Evolutionary conservation across 2,113 vertebrate species (phyloP).

Genomic region (Bos indicus): DNA sequence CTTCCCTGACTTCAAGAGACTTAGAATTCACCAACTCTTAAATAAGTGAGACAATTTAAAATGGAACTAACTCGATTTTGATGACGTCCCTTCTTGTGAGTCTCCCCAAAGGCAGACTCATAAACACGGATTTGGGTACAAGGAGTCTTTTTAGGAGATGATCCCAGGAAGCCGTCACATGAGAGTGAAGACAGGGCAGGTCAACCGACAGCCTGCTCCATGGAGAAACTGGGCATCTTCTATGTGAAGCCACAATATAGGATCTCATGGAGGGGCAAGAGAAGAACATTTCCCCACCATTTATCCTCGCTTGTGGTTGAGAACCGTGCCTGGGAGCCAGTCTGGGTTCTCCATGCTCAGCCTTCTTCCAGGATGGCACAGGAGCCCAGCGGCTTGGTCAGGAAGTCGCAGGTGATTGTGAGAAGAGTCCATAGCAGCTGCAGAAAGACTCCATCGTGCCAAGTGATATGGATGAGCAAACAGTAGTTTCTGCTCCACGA

Average conservation of each 20-base stretch:
- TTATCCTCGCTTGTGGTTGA: not conserved
- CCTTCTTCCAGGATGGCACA: not conserved
- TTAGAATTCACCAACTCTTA: not conserved
- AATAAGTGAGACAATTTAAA: not conserved
- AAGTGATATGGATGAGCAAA: not conserved
- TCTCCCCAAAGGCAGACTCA: not conserved
- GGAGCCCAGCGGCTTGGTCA: not conserved
- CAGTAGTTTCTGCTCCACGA: not conserved
- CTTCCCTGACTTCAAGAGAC: not conserved
- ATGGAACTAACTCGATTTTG: not conserved
- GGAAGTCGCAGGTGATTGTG: not conserved
- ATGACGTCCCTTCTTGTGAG: not conserved
- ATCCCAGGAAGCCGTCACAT: not conserved
- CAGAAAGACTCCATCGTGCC: not conserved
- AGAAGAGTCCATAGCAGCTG: not conserved
- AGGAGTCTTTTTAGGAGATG: not conserved
- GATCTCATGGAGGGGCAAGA: not conserved
- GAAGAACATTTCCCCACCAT: not conserved
- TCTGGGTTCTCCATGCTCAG: not conserved
- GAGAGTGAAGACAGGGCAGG: rapidly evolving
- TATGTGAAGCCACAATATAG: not conserved
- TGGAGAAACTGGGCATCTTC: not conserved
- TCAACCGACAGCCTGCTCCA: not conserved
- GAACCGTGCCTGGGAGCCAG: not conserved
- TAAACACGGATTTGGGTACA: not conserved